Percentiles rank a stretch among this genome's conserved stretches.
Evolutionary conservation across 2,888 invertebrate genomes (phyloP).

Genomic region (Neoscelio sp.): DNA sequence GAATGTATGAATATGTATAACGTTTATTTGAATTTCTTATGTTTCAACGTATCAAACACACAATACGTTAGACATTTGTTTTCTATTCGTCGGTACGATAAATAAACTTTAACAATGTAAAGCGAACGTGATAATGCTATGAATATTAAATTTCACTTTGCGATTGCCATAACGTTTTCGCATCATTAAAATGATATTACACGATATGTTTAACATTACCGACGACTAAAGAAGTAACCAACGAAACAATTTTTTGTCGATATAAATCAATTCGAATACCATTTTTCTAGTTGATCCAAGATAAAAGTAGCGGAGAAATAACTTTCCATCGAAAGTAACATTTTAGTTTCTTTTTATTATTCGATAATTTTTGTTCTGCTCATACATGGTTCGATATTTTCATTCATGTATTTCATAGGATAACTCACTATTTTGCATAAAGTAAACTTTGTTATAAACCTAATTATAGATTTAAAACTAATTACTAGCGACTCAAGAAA

Average conservation of each 20-base stretch:
- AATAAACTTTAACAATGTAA: constrained; percentile 44
- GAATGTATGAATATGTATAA: constrained; percentile 60
- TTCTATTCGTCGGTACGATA: constrained; percentile 36
- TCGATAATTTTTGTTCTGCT: background rate
- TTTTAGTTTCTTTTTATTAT: constrained; percentile 18
- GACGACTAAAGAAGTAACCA: too few relatives aligned
- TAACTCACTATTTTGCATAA: too few relatives aligned
- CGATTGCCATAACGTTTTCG: constrained; percentile 29
- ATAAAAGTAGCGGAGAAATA: too few relatives aligned
- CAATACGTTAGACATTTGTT: constrained; percentile 36
- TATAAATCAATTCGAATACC: too few relatives aligned
- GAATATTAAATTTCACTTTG: constrained; percentile 27
- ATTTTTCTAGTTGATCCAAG: too few relatives aligned
- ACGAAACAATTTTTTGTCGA: too few relatives aligned
- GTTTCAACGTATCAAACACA: constrained; percentile 27
- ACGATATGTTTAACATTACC: constrained; percentile 1
- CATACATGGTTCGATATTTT: too few relatives aligned
- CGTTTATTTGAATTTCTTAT: constrained; percentile 63
- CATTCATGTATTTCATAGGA: too few relatives aligned
- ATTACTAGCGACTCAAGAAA: too few relatives aligned
- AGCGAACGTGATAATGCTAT: constrained; percentile 32
- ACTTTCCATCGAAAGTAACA: too few relatives aligned
- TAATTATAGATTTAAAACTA: too few relatives aligned
- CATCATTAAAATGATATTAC: constrained; percentile 19
- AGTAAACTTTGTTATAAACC: too few relatives aligned